Evolutionary conservation across 30 jellyfish, hydroid and myxozoan genomes (phyloP).

Genomic region (Rhopilema esculentum): DNA sequence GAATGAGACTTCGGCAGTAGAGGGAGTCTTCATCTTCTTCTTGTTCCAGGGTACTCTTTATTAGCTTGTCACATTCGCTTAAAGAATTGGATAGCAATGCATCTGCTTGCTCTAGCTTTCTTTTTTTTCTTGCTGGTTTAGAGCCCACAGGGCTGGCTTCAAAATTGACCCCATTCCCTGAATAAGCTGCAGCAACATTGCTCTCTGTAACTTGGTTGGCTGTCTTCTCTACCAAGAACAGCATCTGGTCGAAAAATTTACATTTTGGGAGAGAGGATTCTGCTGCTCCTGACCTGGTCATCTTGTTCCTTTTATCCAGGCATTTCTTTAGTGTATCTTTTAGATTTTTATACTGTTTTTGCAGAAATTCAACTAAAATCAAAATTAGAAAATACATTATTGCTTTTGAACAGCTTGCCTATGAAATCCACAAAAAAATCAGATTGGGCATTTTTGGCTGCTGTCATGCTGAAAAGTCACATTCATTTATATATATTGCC

Average conservation of each 20-base stretch:
- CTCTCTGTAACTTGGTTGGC: slow-evolving; percentile 39
- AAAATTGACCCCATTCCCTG: background rate
- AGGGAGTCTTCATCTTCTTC: slow-evolving; percentile 2
- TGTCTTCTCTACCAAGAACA: slow-evolving; percentile 62
- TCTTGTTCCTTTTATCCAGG: slow-evolving; percentile 46
- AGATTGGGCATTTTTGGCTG: background rate
- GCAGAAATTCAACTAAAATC: slow-evolving; percentile 17
- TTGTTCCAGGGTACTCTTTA: background rate
- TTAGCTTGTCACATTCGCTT: background rate
- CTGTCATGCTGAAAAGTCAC: background rate
- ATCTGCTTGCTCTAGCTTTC: background rate
- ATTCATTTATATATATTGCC: too few relatives aligned
- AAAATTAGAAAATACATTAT: background rate
- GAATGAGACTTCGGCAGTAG: slow-evolving; percentile 18
- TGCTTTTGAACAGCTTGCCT: background rate
- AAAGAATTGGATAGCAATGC: background rate
- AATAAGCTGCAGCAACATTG: background rate
- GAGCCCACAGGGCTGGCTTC: background rate
- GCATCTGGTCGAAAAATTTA: slow-evolving; percentile 51
- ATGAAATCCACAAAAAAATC: background rate
- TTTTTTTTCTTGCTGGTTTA: too few relatives aligned
- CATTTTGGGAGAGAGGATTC: slow-evolving; percentile 56
- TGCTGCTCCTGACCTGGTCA: slow-evolving; percentile 75
- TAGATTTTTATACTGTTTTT: slow-evolving; percentile 35
- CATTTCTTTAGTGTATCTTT: slow-evolving; percentile 29